Percentiles rank a stretch among this genome's conserved stretches.
Conservation (phyloP, 2,888 invertebrate genomes). For the Dromius quadrimaculatus region DNA sequence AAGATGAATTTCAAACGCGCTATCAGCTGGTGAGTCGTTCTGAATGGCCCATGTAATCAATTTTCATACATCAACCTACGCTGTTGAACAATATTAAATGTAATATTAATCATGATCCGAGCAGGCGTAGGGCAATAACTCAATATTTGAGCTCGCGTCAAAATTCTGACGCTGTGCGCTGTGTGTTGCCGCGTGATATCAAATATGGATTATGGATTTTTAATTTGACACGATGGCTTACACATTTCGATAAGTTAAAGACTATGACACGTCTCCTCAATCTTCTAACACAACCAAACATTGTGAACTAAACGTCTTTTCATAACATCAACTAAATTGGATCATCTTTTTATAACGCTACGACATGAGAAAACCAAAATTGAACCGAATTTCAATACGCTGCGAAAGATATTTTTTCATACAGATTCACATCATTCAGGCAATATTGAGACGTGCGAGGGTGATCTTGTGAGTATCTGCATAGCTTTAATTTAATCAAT, state of each 20-base stretch:
- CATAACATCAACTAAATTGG: slow-evolving; percentile 6
- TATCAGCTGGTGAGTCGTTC: slow-evolving; percentile 16
- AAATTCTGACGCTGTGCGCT: slow-evolving; percentile 18
- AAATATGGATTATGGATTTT: slow-evolving; percentile 37
- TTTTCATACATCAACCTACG: slow-evolving; percentile 40
- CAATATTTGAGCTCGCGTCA: slow-evolving; percentile 38
- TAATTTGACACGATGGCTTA: slow-evolving; percentile 26
- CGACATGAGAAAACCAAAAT: no score
- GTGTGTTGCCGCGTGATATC: slow-evolving; percentile 25
- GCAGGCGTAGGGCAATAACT: slow-evolving; percentile 33
- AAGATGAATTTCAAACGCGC: slow-evolving; percentile 34
- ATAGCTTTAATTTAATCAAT: no score
- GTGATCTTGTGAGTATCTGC: no score
- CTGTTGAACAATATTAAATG: slow-evolving; percentile 43
- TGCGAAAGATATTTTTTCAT: not conserved
- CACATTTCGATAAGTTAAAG: slow-evolving; percentile 29
- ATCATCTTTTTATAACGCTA: no score
- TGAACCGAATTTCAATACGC: not conserved
- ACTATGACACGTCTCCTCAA: slow-evolving; percentile 10
- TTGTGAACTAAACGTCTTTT: slow-evolving; percentile 2
- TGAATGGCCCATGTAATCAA: slow-evolving; percentile 37
- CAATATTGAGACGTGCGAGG: no score
- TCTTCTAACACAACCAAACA: not conserved
- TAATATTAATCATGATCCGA: slow-evolving; percentile 43
- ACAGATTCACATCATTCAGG: no score